A percentile compares a stretch with the other conserved stretches of the same genome.
phyloP scores from a whole-genome alignment of 1,140 invertebrate genomes.

The Sarcophaga peregrina region DNA sequence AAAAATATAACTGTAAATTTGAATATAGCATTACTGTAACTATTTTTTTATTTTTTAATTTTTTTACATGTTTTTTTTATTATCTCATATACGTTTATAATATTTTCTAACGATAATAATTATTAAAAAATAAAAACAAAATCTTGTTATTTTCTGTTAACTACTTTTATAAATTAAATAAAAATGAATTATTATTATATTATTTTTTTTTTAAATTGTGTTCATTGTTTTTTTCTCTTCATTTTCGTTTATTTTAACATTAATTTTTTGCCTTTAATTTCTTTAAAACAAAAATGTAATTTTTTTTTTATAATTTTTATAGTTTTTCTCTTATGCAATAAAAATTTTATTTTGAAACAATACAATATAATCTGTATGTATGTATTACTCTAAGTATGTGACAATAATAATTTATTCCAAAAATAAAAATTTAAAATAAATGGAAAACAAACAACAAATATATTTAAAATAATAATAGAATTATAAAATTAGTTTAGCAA shows the following conservation, averaged over 20 bases:
- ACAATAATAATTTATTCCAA: constrained; percentile 64
- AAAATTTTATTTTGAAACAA: constrained; percentile 11
- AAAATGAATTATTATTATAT: constrained; percentile 33
- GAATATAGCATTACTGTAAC: too few species aligned
- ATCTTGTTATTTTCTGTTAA: constrained; percentile 30
- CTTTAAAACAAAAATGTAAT: background rate
- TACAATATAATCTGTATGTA: constrained; percentile 31
- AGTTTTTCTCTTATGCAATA: constrained; percentile 3
- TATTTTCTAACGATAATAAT: background rate
- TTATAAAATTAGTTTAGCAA: constrained; percentile 3
- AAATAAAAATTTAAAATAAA: background rate
- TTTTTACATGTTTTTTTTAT: too few species aligned
- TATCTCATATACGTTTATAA: too few species aligned
- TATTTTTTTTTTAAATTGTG: background rate
- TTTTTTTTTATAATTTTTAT: background rate
- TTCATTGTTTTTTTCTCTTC: background rate
- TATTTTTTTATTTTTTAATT: too few species aligned
- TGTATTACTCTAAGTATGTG: constrained; percentile 55
- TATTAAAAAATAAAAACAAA: background rate
- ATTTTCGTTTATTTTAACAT: background rate
- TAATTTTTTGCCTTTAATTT: constrained; percentile 16
- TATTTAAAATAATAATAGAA: constrained; percentile 11
- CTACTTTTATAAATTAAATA: constrained; percentile 32
- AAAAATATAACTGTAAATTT: too few species aligned
- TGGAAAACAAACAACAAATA: background rate